Evolutionary conservation across 2,888 invertebrate genomes (phyloP), one percentile per base, ranked within the genome.

Genomic region (Himalopsyche tibetana): DNA sequence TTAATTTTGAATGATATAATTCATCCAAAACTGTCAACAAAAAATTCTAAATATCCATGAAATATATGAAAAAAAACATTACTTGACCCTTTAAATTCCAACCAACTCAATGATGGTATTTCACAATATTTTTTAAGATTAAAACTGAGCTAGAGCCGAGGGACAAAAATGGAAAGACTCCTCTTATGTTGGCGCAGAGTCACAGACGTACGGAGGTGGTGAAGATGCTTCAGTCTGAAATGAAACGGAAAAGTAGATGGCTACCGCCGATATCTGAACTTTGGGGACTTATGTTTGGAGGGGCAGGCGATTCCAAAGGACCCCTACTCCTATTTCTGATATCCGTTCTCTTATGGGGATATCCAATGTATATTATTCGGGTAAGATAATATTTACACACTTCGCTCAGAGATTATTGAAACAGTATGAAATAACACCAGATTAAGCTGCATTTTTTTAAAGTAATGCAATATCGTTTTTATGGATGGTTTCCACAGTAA

Each of bases 81-180:
- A 51, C 15, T 51, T 4, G 15, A 5, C 3, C 51, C 15, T 51
- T 3, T 5, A 15, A 51, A 51, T 51, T 6, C 15, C 15, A 51
- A 51, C 51, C 51, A 15, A 4, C 15, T 15, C 51, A 51, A 51
- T 51, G 51, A 51, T 51, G 4, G 51, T 15, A 11, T 51, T 51
- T 51, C 15, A 51, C 15, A 51, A 12, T 4, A 51, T 74, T 51
- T 45, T 79, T 84, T 45, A 40, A 96, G 95, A 97, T 97, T 87
- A 97, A 96, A 91, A 96, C 98, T 45, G 97, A 98, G 90, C 91
- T 98, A 86, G 96, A 97, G 90, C 96, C 97, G 1, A 94, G 96
- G 15, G 98, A 98, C 90, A 98, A 98, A 91, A 98, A 98, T 91
- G 97, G 97, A 4, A 98, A 98, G 92, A 98, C 98, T 0, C 98